Evolutionary conservation across 1,140 invertebrate genomes (phyloP).

Genomic region (Drosophila novamexicana): DNA sequence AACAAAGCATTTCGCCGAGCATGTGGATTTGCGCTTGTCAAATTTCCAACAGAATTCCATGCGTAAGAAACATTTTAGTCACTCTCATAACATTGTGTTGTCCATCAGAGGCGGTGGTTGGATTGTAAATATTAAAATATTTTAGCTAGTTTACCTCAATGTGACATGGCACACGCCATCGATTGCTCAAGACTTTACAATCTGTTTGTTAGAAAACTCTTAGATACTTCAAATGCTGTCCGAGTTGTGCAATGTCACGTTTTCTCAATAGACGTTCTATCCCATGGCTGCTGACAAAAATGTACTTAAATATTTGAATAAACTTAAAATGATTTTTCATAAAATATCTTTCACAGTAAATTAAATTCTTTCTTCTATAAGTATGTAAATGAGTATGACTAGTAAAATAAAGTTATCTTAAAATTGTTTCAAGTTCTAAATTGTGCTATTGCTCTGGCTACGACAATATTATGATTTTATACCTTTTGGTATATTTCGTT

Average conservation of each 20-base stretch:
- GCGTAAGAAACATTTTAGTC: not conserved
- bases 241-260: not conserved
- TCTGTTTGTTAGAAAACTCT: not conserved
- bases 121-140: not conserved
- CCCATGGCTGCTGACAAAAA: not conserved
- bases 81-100: not conserved
- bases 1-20: slow-evolving; percentile 6
- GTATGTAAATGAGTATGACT: too few species aligned
- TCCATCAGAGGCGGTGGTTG: not conserved
- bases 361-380: too few species aligned
- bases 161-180: not conserved
- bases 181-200: not conserved
- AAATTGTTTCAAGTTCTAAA: too few species aligned
- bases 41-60: not conserved
- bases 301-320: not conserved
- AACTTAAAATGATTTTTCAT: too few species aligned
- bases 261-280: not conserved
- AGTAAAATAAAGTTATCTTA: too few species aligned
- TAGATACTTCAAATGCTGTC: not conserved
- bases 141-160: not conserved
- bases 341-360: too few species aligned
- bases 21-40: slow-evolving; percentile 6
- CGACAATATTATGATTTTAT: too few species aligned
- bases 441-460: too few species aligned
- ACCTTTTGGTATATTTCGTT: too few species aligned